Evolutionary conservation across 2,797 vertebrate species (phyloP), one percentile per base, ranked within the genome.

Genomic region (Muraenolepis orangiensis): DNA sequence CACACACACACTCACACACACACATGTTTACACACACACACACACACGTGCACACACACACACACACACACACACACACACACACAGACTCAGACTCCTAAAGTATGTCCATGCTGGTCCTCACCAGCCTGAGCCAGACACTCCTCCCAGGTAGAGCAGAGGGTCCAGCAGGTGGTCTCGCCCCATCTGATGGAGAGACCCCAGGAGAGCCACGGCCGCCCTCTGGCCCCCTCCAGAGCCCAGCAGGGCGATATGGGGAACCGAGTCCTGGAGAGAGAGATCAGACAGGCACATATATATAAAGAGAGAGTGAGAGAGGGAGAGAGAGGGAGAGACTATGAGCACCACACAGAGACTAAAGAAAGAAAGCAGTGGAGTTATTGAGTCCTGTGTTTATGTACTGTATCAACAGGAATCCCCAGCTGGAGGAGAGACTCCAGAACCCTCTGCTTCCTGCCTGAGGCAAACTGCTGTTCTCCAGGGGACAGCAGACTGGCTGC

Each of bases 221-320:
- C 90, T 84, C 78, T 92, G 87, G 34, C 90, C 91, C 3, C 91
- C 89, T 1, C 90, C 89, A 23, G 91, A 92, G 0, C 28, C 84
- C 83, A 90, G 2, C 70, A 91, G 70, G 32, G 87, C 76, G 0
- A 90, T 74, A 77, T 89, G 86, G 3, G 91, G 89, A 61, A 91
- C 81, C 0, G 66, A 69, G 6, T 86, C 83, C 89, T 91, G 34
- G 11, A 6, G 57, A 31, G 23, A 78, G 26, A 79, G 38, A 38
- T 18, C 42, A 70, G 30, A 51, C 42, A 51, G 16, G 20, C n/a
- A 23, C n/a, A 34, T 34, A 34, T 3, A 34, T 34, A 34, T 34
- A 34, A 3, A 34, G 10, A 51, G 46, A 51, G 16, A 0, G n/a
- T n/a, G n/a, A 61, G 51, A n/a, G n/a, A n/a, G n/a, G n/a, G n/a